phyloP scores from a whole-genome alignment of 2,797 vertebrate genomes.

The Sciaenops ocellatus region DNA sequence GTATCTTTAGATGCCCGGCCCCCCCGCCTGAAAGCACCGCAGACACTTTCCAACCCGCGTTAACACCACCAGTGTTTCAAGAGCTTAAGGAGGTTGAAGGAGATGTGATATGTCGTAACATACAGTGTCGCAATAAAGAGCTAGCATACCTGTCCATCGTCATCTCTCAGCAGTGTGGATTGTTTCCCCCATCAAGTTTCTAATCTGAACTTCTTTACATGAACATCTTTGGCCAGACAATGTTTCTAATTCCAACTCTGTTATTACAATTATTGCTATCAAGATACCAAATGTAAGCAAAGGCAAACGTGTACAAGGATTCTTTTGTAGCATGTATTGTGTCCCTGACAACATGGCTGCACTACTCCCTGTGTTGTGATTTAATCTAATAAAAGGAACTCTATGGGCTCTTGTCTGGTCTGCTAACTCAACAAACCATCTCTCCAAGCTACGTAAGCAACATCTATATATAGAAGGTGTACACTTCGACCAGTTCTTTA shows the following conservation, averaged over 20 bases:
- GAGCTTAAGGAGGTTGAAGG: conserved; percentile 33
- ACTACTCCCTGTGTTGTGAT: conserved; percentile 89
- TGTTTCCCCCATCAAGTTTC: conserved; percentile 40
- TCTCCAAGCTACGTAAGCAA: neutral
- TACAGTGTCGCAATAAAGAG: conserved; percentile 56
- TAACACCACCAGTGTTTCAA: conserved; percentile 17
- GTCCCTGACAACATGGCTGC: conserved; percentile 87
- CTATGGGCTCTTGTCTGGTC: conserved; percentile 78
- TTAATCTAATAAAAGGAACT: conserved; percentile 89
- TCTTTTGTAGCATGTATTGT: conserved; percentile 90
- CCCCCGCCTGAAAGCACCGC: conserved; percentile 13
- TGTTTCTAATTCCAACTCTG: conserved; percentile 74
- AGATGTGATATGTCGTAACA: conserved; percentile 32
- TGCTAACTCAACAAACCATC: conserved; percentile 29
- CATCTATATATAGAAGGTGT: neutral
- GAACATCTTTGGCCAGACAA: conserved; percentile 68
- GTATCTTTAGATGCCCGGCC: conserved; percentile 4
- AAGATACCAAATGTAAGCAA: conserved; percentile 84
- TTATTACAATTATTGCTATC: conserved; percentile 69
- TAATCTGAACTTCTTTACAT: conserved; percentile 75
- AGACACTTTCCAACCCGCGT: conserved; percentile 24
- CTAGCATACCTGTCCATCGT: conserved; percentile 40
- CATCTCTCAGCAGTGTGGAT: conserved; percentile 57
- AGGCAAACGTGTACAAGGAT: conserved; percentile 81
- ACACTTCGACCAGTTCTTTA: neutral